Base-by-base conservation (phyloP, 2,888 invertebrate genomes). In the Pandemis heparana region DNA sequence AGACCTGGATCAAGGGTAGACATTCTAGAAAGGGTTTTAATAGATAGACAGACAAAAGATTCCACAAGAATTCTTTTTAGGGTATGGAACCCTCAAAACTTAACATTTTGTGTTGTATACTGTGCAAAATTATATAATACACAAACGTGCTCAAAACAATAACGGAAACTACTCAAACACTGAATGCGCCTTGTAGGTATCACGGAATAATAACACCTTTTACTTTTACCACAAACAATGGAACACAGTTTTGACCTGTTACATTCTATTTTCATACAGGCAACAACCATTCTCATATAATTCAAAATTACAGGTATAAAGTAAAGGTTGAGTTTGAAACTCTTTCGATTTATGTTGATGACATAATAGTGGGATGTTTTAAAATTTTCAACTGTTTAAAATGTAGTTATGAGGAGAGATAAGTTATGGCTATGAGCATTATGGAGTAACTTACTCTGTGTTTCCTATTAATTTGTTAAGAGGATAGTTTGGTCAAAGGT, bases 291-390 rank as follows among this genome's bases (percentile, higher is more conserved):
- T 32, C 9, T 60, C 32, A 53, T 12, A n/a, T 51, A 51, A 23
- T 23, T 56, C 56, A 10, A 56, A 56, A 56, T 23, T 23, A 56
- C 53, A n/a, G 4, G 56, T 23, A 5, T 51, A 1, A 23, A 56
- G 23, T 12, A 56, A 56, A 53, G 53, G 53, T 53, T 53, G 5
- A 18, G 18, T 23, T 56, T 56, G 23, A 56, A 61, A 69, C 60
- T 69, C 46, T 46, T 32, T 48, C 38, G 60, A 61, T 61, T 56
- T 71, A 71, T 59, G 59, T 65, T 65, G 65, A 48, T 18, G 23
- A 59, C 38, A 59, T 71, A 65, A 71, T 71, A 48, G 23, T 59
- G 51, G 69, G 70, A 71, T 59, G 48, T 39, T 41, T 16, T 63
- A 32, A 46, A 18, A 38, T 18, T 18, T n/a, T 43, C 43, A 39